phyloP scores from a whole-genome alignment of 2,888 invertebrate genomes.

The Lasioglossum morio region DNA sequence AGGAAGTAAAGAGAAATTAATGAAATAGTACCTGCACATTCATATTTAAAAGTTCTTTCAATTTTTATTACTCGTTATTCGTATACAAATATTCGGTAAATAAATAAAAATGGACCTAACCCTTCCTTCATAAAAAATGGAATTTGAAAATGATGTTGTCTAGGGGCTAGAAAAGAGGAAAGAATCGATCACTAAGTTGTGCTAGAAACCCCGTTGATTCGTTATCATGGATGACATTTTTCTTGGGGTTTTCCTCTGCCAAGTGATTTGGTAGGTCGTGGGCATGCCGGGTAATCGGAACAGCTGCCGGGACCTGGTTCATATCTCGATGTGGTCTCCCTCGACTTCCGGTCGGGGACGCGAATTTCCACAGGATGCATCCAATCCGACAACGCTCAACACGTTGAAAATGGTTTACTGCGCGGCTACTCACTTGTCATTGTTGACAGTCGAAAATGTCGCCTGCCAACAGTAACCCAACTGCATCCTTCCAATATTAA shows the following conservation, averaged over 20 bases:
- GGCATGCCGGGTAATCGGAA: conserved; percentile 23
- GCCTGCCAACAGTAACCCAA: background rate
- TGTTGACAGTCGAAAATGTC: background rate
- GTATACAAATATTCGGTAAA: too few species aligned
- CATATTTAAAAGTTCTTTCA: too few species aligned
- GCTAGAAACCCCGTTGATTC: background rate
- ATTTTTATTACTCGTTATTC: too few species aligned
- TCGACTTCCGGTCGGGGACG: conserved; percentile 60
- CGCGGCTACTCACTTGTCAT: background rate
- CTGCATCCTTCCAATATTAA: background rate
- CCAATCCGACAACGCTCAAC: conserved; percentile 27
- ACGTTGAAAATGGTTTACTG: background rate
- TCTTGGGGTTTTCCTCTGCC: background rate
- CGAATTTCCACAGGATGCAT: conserved; percentile 65
- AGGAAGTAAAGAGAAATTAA: too few species aligned
- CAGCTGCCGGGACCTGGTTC: conserved; percentile 32
- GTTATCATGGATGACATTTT: background rate
- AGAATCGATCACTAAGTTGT: too few species aligned
- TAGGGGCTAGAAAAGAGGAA: too few species aligned
- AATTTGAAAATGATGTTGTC: too few species aligned
- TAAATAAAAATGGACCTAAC: too few species aligned
- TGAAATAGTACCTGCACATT: too few species aligned
- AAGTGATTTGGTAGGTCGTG: conserved; percentile 16
- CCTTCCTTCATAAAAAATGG: too few species aligned
- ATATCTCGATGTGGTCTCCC: conserved; percentile 57